phyloP scores from a whole-genome alignment of 2,113 vertebrate species.

The Pholis gunnellus region DNA sequence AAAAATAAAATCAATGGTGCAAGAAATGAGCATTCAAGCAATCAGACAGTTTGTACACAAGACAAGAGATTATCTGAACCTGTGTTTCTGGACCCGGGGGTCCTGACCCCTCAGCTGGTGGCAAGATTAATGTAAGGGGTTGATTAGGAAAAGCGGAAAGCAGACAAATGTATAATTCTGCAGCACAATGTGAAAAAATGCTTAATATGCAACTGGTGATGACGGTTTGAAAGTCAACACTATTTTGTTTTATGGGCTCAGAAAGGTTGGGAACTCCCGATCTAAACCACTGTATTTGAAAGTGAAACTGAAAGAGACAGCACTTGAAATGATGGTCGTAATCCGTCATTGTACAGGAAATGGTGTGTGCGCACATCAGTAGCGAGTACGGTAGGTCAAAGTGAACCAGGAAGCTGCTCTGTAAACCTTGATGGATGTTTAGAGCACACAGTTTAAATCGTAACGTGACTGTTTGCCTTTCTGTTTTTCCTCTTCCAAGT shows the following conservation, averaged over 20 bases:
- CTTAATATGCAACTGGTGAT: not conserved
- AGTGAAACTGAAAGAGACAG: conserved; percentile 6
- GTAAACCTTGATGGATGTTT: conserved; percentile 7
- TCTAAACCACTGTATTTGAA: not conserved
- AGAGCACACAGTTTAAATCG: not conserved
- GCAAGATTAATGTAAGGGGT: not conserved
- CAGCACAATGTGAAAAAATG: not conserved
- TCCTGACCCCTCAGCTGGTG: not conserved
- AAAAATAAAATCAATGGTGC: not conserved
- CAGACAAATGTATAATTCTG: not conserved
- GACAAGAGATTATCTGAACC: not conserved
- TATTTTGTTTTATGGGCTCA: not conserved
- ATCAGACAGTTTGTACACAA: not conserved
- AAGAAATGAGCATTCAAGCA: not conserved
- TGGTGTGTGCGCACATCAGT: not conserved
- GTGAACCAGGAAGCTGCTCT: conserved; percentile 10
- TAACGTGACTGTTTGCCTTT: not conserved
- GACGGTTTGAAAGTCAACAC: not conserved
- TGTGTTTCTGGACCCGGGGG: not conserved
- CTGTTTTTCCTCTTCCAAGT: not conserved
- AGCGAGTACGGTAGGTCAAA: not conserved
- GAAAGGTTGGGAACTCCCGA: not conserved
- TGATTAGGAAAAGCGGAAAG: not conserved
- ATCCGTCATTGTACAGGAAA: conserved; percentile 3
- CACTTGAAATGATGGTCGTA: not conserved